These are phyloP conservation scores for Ephestia elutella DNA, from an alignment of 1,140 invertebrate species.

Conservation along the genomic window DNA sequence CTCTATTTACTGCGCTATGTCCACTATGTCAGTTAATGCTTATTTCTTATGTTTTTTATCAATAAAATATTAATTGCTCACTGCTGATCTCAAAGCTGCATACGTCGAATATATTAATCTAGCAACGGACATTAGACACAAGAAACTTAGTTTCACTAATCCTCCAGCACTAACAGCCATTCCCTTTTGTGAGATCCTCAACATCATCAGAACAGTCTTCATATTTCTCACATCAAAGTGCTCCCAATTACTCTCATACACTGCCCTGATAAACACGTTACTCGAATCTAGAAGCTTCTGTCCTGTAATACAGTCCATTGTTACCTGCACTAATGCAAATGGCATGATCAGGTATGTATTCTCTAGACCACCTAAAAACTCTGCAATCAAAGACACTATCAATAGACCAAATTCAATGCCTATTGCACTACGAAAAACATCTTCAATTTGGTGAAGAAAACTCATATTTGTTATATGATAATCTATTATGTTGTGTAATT, in stretches of 20 bases:
- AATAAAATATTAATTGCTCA: neutral
- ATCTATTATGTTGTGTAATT: conserved; percentile 27
- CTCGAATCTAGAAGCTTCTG: conserved; percentile 45
- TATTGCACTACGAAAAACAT: conserved; percentile 22
- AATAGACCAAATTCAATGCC: conserved; percentile 27
- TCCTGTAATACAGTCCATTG: conserved; percentile 40
- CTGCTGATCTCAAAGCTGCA: conserved; percentile 23
- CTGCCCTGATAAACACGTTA: conserved; percentile 25
- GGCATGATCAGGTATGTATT: conserved; percentile 44
- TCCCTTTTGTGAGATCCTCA: conserved; percentile 40
- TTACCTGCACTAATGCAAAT: conserved; percentile 34
- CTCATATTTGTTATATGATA: conserved; percentile 29
- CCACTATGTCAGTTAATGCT: neutral
- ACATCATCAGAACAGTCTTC: conserved; percentile 35
- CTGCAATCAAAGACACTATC: conserved; percentile 27
- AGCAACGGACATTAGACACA: conserved; percentile 35
- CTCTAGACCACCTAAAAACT: conserved; percentile 43
- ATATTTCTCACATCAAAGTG: conserved; percentile 35
- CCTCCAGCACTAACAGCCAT: conserved; percentile 44
- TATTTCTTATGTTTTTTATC: neutral
- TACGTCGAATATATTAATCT: conserved; percentile 41
- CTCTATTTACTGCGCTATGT: no score
- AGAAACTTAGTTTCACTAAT: conserved; percentile 29
- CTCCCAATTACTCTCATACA: conserved; percentile 45
- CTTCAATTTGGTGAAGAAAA: conserved; percentile 24